Conservation (phyloP, 2,113 vertebrate species). For the Leptobrachium leishanense region DNA sequence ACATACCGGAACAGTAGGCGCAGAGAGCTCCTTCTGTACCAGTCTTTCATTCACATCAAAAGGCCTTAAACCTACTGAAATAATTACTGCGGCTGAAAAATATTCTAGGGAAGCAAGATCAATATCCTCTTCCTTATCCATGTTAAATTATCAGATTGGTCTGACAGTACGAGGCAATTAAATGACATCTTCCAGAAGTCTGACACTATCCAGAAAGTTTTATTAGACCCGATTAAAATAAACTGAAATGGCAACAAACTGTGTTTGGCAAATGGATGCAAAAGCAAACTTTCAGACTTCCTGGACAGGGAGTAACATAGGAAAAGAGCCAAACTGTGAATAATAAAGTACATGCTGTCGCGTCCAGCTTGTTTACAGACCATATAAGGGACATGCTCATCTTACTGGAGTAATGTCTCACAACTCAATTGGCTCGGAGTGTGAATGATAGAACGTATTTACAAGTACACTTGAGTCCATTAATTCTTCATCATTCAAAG, state of each 20-base stretch:
- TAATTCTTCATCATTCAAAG: neutral
- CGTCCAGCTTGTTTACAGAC: conserved; percentile 55
- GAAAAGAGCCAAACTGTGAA: conserved; percentile 66
- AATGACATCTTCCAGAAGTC: conserved; percentile 60
- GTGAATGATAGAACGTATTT: neutral
- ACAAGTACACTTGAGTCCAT: neutral
- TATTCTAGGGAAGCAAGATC: neutral
- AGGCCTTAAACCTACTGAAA: no score
- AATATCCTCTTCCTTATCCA: neutral
- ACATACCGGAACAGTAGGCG: no score
- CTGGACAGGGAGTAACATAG: conserved; percentile 68
- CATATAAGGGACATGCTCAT: conserved; percentile 51
- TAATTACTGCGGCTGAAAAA: no score
- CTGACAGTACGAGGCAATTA: conserved; percentile 10
- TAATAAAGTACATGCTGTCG: conserved; percentile 61
- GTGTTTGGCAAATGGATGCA: conserved; percentile 68
- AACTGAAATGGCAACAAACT: conserved; percentile 72
- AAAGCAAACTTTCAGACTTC: conserved; percentile 74
- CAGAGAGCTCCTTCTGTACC: no score
- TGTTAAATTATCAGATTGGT: neutral
- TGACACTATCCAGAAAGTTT: conserved; percentile 61
- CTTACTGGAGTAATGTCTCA: conserved; percentile 15
- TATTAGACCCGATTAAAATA: conserved; percentile 68
- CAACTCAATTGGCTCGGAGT: neutral
- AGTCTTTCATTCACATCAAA: no score